Evolutionary conservation across 2,888 invertebrate species (phyloP).

Genomic region (Mesopsocus fuscifrons): DNA sequence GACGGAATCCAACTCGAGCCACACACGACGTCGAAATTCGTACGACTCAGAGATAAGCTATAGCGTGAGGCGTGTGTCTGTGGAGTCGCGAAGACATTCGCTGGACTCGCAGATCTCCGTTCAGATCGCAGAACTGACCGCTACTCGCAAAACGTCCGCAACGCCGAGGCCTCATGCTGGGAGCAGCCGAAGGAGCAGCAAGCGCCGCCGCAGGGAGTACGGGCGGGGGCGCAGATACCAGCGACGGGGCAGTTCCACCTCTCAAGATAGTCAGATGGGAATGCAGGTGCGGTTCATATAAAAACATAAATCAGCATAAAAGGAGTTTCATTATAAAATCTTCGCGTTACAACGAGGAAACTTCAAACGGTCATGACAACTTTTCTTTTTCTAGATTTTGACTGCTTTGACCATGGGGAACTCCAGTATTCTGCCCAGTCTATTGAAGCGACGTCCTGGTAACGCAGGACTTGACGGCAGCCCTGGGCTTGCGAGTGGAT

Average conservation of each 20-base stretch:
- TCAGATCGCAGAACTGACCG: conserved; percentile 67
- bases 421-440: conserved; percentile 33
- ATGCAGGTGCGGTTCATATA: conserved; percentile 35
- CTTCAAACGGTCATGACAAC: too few species aligned
- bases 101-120: conserved; percentile 74
- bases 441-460: conserved; percentile 29
- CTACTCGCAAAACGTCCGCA: conserved; percentile 40
- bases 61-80: conserved; percentile 41
- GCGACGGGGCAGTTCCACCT: conserved; percentile 48
- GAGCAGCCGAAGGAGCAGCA: conserved; percentile 21
- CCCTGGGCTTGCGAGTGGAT: conserved; percentile 10
- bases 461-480: conserved; percentile 29
- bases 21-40: conserved; percentile 30
- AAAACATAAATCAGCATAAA: too few species aligned
- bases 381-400: conserved; percentile 25
- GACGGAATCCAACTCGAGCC: conserved; percentile 32
- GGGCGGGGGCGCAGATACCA: conserved; percentile 24
- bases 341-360: too few species aligned
- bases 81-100: conserved; percentile 71
- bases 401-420: conserved; percentile 36
- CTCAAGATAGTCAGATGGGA: conserved; percentile 59
- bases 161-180: conserved; percentile 19
- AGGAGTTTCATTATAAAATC: too few species aligned
- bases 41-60: conserved; percentile 32
- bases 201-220: conserved; percentile 25